These are phyloP conservation scores for Homarus gammarus DNA, from an alignment of 2,888 invertebrate genomes.

Conservation along the genomic window DNA sequence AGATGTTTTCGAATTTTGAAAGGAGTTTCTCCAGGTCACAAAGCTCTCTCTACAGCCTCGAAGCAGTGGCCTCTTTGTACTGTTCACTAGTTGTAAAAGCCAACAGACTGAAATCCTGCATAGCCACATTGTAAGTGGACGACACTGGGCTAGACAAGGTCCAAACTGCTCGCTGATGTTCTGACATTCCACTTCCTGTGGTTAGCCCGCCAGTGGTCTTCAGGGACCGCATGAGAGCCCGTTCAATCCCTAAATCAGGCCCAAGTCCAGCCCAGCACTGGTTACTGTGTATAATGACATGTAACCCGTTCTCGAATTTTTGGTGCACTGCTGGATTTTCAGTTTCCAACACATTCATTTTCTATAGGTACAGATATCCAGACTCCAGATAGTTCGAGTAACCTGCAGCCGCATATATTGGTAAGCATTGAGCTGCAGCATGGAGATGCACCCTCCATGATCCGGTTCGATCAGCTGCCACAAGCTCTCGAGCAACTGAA, in stretches of 20 bases:
- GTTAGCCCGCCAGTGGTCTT: conserved; percentile 52
- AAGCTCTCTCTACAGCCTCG: too few relatives aligned
- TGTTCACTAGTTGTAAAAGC: too few relatives aligned
- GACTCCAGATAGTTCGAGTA: conserved; percentile 19
- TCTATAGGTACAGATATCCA: conserved; percentile 38
- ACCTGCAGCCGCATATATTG: neutral
- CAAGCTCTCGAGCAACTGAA: conserved; percentile 20
- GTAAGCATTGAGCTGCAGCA: conserved; percentile 26
- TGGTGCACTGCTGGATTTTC: conserved; percentile 15
- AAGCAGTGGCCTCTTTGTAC: too few relatives aligned
- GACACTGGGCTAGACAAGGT: conserved; percentile 7
- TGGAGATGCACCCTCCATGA: conserved; percentile 34
- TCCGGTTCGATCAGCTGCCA: conserved; percentile 29
- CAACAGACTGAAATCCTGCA: too few relatives aligned
- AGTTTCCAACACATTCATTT: conserved; percentile 10
- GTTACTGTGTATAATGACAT: conserved; percentile 35
- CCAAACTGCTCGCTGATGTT: conserved; percentile 3
- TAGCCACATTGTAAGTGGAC: conserved; percentile 21
- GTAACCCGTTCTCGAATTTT: conserved; percentile 37
- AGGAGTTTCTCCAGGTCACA: too few relatives aligned
- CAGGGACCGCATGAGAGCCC: conserved; percentile 53
- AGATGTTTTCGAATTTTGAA: too few relatives aligned
- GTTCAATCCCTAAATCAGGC: conserved; percentile 53
- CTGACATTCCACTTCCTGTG: conserved; percentile 53
- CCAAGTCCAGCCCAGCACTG: conserved; percentile 50